phyloP scores from a whole-genome alignment of 2,888 invertebrate species.

The Dicyrtomina minuta region DNA sequence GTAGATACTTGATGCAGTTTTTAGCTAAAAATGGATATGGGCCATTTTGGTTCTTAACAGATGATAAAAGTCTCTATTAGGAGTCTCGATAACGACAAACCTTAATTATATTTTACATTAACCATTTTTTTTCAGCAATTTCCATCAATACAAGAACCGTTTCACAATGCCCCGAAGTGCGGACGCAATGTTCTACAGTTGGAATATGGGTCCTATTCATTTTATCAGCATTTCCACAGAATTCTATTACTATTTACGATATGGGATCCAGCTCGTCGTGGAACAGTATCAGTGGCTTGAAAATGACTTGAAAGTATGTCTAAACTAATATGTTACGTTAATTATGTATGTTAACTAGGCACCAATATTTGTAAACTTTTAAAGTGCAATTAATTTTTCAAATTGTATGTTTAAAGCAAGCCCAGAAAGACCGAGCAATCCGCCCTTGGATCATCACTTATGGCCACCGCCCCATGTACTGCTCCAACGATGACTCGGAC shows the following conservation, averaged over 20 bases:
- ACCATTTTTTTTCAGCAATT: slow-evolving; percentile 85
- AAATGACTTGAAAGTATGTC: slow-evolving; percentile 69
- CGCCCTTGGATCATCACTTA: slow-evolving; percentile 81
- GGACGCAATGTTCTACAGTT: slow-evolving; percentile 78
- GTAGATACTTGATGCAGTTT: no score
- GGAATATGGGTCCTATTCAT: slow-evolving; percentile 84
- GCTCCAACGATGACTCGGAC: neutral
- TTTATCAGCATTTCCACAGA: slow-evolving; percentile 91
- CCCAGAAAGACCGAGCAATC: slow-evolving; percentile 69
- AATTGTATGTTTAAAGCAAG: slow-evolving; percentile 62
- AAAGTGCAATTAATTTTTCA: no score
- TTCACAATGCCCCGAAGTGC: slow-evolving; percentile 84
- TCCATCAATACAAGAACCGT: slow-evolving; percentile 87
- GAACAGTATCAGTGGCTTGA: slow-evolving; percentile 85
- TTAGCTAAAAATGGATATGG: no score
- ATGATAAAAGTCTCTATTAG: no score
- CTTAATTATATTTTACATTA: no score
- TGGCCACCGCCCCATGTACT: slow-evolving; percentile 80
- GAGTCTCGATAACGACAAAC: no score
- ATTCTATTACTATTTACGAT: slow-evolving; percentile 87
- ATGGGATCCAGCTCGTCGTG: slow-evolving; percentile 75
- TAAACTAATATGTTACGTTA: no score
- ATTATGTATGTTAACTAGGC: no score
- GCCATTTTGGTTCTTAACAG: no score
- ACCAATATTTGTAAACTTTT: no score